phyloP scores from a whole-genome alignment of 2,888 invertebrate genomes.

The Urechis unicinctus region DNA sequence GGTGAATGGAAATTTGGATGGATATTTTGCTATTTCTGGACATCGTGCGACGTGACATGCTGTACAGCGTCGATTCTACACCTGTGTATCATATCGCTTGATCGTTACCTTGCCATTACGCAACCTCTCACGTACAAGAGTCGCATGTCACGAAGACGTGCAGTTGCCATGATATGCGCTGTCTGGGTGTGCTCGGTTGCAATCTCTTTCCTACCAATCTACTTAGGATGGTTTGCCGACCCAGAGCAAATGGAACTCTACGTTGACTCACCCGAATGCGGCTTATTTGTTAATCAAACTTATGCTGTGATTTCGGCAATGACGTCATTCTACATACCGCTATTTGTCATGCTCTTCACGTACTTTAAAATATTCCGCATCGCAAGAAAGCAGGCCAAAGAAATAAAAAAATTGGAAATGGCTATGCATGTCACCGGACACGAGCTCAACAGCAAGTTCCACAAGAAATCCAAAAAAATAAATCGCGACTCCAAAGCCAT shows the following conservation, averaged over 20 bases:
- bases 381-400: constrained; percentile 28
- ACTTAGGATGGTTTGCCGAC: constrained; percentile 39
- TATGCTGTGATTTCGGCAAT: constrained; percentile 42
- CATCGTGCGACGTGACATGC: constrained; percentile 47
- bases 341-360: constrained; percentile 39
- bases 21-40: constrained; percentile 42
- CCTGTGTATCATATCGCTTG: constrained; percentile 39
- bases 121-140: constrained; percentile 35
- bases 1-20: constrained; percentile 38
- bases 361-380: constrained; percentile 37
- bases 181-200: constrained; percentile 36
- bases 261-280: constrained; percentile 16
- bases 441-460: not conserved
- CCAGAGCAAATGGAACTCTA: constrained; percentile 43
- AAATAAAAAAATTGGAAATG: constrained; percentile 8
- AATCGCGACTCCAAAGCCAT: constrained; percentile 24
- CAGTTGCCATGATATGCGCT: constrained; percentile 26
- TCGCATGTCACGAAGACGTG: constrained; percentile 28
- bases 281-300: constrained; percentile 30
- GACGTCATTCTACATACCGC: constrained; percentile 41
- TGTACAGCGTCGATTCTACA: constrained; percentile 46
- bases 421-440: not conserved
- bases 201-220: constrained; percentile 45
- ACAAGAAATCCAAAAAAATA: constrained; percentile 11
- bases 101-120: constrained; percentile 42